Evolutionary conservation across 2,888 invertebrate genomes (phyloP).

Genomic region (Sepioteuthis lessoniana): DNA sequence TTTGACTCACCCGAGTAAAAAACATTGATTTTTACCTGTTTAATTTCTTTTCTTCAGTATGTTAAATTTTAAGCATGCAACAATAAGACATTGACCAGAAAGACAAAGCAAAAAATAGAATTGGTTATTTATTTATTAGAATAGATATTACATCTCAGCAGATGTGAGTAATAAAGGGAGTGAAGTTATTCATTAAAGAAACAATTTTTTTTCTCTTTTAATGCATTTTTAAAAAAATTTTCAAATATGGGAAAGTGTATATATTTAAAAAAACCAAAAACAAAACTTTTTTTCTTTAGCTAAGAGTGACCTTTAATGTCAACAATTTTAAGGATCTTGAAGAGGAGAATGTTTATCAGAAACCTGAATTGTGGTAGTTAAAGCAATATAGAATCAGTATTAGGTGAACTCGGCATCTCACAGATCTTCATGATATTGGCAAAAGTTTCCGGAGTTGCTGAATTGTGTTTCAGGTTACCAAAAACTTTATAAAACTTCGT

Average conservation of each 20-base stretch:
- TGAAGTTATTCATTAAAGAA: neutral
- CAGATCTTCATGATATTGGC: too few relatives aligned
- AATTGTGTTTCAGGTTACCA: too few relatives aligned
- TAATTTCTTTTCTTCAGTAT: too few relatives aligned
- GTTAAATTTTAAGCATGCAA: neutral
- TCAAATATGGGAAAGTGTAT: neutral
- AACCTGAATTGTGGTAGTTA: neutral
- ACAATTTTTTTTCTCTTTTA: too few relatives aligned
- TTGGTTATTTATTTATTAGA: conserved; percentile 19
- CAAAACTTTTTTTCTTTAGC: neutral
- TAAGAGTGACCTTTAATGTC: neutral
- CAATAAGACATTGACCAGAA: neutral
- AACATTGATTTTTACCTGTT: too few relatives aligned
- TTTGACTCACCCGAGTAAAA: too few relatives aligned
- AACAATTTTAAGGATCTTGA: neutral
- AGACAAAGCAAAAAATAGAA: neutral
- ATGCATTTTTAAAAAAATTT: too few relatives aligned
- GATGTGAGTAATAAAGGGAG: neutral
- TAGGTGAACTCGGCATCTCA: too few relatives aligned
- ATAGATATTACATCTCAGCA: conserved; percentile 33
- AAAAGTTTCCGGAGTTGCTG: too few relatives aligned
- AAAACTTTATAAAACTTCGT: too few relatives aligned
- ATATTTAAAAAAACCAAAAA: too few relatives aligned
- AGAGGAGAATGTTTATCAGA: neutral
- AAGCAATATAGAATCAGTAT: too few relatives aligned